These are phyloP conservation scores for Hydrolagus affinis DNA, from an alignment of 2,113 vertebrate genomes.

Conservation along the genomic window DNA sequence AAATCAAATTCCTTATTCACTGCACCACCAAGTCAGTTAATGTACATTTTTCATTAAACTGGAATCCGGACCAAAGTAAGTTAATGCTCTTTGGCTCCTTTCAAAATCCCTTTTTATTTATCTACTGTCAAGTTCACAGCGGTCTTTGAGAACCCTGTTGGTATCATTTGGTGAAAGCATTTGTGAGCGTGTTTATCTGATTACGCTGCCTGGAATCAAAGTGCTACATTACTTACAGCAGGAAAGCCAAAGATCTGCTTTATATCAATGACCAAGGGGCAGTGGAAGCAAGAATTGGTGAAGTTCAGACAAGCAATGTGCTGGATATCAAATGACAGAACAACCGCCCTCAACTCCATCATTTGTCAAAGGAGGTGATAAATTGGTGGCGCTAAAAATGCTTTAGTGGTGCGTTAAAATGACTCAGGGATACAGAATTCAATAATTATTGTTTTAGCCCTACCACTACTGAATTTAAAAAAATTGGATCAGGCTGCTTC, in stretches of 20 bases:
- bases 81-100: neutral
- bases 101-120: neutral
- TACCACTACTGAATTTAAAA: too few species aligned
- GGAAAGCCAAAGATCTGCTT: neutral
- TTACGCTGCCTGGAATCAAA: too few species aligned
- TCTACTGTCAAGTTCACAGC: neutral
- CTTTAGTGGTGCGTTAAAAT: neutral
- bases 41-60: conserved; percentile 4
- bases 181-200: neutral
- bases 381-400: neutral
- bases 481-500: too few species aligned
- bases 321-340: neutral
- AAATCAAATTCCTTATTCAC: neutral
- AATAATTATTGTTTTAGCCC: neutral
- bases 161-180: neutral
- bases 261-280: neutral
- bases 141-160: neutral
- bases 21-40: neutral
- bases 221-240: too few species aligned
- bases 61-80: neutral
- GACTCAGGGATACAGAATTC: neutral
- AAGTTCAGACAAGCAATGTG: neutral
- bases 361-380: neutral
- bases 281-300: neutral
- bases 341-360: neutral